Percentiles rank a stretch among this genome's conserved stretches.
Conservation (phyloP, 2,888 invertebrate genomes). For the Halocaridina rubra region DNA sequence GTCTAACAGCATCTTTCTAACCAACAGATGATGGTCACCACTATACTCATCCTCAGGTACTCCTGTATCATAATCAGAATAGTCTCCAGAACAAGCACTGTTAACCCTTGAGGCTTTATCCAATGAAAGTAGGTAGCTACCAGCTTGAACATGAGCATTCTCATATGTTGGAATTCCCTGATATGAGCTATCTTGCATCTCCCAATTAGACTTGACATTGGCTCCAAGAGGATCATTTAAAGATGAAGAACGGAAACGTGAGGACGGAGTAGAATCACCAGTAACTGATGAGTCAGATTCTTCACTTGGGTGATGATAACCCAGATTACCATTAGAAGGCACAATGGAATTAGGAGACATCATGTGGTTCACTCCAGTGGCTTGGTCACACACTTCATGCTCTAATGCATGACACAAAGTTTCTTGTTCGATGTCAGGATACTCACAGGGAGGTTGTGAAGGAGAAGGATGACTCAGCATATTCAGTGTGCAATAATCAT, state of each 20-base stretch:
- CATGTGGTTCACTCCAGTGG: not conserved
- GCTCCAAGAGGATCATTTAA: not conserved
- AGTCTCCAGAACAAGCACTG: not conserved
- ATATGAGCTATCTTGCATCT: not conserved
- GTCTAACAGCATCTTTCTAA: not conserved
- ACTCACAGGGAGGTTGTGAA: too few relatives aligned
- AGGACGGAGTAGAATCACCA: not conserved
- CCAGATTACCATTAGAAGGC: too few relatives aligned
- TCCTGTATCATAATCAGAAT: not conserved
- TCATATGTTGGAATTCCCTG: slow-evolving; percentile 4
- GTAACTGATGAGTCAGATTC: not conserved
- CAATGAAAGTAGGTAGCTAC: not conserved
- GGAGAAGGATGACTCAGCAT: not conserved
- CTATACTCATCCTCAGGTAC: not conserved
- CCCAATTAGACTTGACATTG: not conserved
- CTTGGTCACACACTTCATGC: not conserved
- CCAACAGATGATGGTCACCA: not conserved
- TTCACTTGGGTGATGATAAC: not conserved
- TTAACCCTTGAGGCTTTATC: not conserved
- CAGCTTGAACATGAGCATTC: slow-evolving; percentile 10
- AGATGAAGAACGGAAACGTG: not conserved
- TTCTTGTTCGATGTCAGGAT: not conserved
- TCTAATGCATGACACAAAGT: not conserved
- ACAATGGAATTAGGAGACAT: not conserved
- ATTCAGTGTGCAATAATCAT: not conserved